Percentiles rank a stretch among this genome's conserved stretches.
phyloP scores from a whole-genome alignment of 92 coral and sea anemone genomes.

The Paramuricea clavata region DNA sequence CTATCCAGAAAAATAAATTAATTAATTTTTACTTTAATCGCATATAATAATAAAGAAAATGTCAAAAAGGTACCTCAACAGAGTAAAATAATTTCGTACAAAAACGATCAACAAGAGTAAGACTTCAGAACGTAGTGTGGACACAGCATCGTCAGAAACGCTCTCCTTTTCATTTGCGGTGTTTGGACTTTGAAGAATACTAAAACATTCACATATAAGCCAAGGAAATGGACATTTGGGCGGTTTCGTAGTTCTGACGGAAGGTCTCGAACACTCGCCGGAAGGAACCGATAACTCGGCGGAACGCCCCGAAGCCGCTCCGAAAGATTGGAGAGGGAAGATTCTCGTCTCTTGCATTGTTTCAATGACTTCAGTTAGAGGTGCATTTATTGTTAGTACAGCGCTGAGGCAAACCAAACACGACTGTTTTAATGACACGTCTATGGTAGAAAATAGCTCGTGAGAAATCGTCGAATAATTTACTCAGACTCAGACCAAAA shows the following conservation, averaged over 20 bases:
- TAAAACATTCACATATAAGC: conserved; percentile 33
- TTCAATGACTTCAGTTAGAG: conserved; percentile 80
- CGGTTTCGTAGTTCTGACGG: background rate
- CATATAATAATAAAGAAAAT: background rate
- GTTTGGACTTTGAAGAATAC: conserved; percentile 12
- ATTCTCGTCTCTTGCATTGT: conserved; percentile 68
- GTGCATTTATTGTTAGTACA: conserved; percentile 91
- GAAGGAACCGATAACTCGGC: background rate
- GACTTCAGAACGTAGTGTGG: conserved; percentile 82
- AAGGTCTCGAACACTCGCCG: background rate
- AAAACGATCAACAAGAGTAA: conserved; percentile 88
- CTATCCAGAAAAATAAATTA: too few species aligned
- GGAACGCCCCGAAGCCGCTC: background rate
- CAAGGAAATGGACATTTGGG: conserved; percentile 1
- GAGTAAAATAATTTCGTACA: conserved; percentile 81
- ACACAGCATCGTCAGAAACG: conserved; percentile 48
- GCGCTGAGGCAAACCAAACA: conserved; percentile 84
- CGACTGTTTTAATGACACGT: conserved; percentile 76
- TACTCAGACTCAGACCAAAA: too few species aligned
- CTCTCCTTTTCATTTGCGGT: conserved; percentile 43
- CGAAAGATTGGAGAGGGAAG: conserved; percentile 7
- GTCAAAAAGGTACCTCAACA: conserved; percentile 71
- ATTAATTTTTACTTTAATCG: too few species aligned
- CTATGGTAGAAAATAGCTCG: conserved; percentile 47
- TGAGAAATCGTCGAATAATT: background rate